Conservation (phyloP, 2,888 invertebrate species). For the Caenorhabditis becei region DNA sequence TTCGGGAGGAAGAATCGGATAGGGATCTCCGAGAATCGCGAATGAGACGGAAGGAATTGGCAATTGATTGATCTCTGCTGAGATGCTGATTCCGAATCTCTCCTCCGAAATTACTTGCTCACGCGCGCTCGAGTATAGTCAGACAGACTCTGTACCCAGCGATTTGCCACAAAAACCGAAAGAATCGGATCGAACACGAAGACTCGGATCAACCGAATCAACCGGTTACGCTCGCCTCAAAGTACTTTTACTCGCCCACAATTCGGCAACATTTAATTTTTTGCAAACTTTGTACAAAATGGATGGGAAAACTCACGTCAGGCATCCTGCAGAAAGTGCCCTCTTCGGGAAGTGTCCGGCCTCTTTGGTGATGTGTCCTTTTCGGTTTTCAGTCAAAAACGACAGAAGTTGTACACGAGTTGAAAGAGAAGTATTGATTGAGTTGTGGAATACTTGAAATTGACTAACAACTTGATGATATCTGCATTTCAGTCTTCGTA, state of each 20-base stretch:
- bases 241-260: conserved; percentile 14
- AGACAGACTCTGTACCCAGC: conserved; percentile 3
- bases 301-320: conserved; percentile 45
- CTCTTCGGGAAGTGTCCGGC: background rate
- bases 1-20: conserved; percentile 9
- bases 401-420: background rate
- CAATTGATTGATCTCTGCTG: background rate
- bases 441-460: background rate
- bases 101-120: background rate
- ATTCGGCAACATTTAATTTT: conserved; percentile 4
- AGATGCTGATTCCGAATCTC: background rate
- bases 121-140: background rate
- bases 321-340: conserved; percentile 19
- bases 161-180: background rate
- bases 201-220: conserved; percentile 32
- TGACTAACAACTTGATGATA: conserved; percentile 42
- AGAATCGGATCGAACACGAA: conserved; percentile 2
- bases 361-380: background rate
- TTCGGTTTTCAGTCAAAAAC: background rate
- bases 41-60: background rate
- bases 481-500: conserved; percentile 41
- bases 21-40: conserved; percentile 30
- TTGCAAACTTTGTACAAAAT: conserved; percentile 3
- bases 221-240: conserved; percentile 33
- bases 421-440: conserved; percentile 3